Evolutionary conservation across 2,113 vertebrate species (phyloP).

Genomic region (Colossoma macropomum): DNA sequence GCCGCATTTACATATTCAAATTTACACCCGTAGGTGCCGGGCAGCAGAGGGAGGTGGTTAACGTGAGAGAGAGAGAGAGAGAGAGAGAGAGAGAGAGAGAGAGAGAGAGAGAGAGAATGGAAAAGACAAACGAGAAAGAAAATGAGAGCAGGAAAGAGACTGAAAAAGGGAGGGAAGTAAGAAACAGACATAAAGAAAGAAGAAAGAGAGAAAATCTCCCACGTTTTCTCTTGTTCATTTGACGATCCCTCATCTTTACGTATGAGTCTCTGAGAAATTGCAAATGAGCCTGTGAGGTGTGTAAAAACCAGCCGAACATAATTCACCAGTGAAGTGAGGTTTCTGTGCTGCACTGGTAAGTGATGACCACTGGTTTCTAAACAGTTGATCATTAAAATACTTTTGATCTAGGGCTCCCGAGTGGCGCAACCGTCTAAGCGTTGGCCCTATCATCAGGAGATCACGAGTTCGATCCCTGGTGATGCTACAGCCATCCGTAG

Average conservation of each 20-base stretch:
- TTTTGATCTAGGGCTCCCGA: no score
- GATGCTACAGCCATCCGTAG: no score
- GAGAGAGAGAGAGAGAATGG: slow-evolving; percentile 12
- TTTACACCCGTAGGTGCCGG: slow-evolving; percentile 64
- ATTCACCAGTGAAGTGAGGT: slow-evolving; percentile 60
- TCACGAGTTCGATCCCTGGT: no score
- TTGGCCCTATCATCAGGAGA: no score
- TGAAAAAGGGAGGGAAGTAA: neutral
- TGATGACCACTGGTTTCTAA: slow-evolving; percentile 31
- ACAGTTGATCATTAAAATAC: neutral
- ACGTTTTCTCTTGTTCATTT: slow-evolving; percentile 50
- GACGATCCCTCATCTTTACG: slow-evolving; percentile 74
- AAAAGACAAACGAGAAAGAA: slow-evolving; percentile 18
- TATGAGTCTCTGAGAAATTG: slow-evolving; percentile 66
- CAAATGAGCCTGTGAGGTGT: slow-evolving; percentile 56
- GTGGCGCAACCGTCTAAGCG: no score
- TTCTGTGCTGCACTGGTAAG: slow-evolving; percentile 2
- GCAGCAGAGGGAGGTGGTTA: slow-evolving; percentile 19
- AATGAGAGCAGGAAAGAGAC: slow-evolving; percentile 45
- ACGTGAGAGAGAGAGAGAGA: slow-evolving; percentile 5
- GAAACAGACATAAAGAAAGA: slow-evolving; percentile 28
- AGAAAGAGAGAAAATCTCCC: slow-evolving; percentile 29
- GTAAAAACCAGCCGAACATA: slow-evolving; percentile 62
- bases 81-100: slow-evolving; percentile 5
- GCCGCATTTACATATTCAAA: slow-evolving; percentile 76